A percentile compares a stretch with the other conserved stretches of the same genome.
These are phyloP conservation scores for Gallinago nigripennis DNA, from an alignment of 2,797 vertebrate species.

Conservation along the genomic window DNA sequence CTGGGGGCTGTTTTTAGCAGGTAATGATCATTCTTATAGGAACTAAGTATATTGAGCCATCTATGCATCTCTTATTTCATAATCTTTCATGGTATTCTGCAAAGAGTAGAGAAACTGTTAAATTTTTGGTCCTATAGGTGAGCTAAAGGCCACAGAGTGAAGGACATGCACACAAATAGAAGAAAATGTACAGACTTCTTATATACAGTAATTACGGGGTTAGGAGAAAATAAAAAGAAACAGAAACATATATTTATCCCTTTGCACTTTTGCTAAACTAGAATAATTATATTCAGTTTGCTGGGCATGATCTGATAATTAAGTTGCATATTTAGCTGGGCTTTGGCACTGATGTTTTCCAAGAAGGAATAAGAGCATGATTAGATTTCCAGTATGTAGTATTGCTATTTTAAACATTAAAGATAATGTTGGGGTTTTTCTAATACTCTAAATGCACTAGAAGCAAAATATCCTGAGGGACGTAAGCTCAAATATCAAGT, in stretches of 20 bases:
- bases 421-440: not conserved
- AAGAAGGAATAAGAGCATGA: not conserved
- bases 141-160: not conserved
- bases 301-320: not conserved
- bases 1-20: not conserved
- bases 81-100: not conserved
- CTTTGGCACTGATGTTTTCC: not conserved
- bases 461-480: slow-evolving; percentile 10
- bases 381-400: not conserved
- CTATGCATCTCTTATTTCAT: slow-evolving; percentile 20
- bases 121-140: not conserved
- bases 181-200: not conserved
- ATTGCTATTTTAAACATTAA: slow-evolving; percentile 40
- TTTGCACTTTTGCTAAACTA: not conserved
- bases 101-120: not conserved
- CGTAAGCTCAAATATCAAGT: not conserved
- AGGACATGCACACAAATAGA: not conserved
- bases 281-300: not conserved
- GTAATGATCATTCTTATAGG: not conserved
- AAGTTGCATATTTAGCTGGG: slow-evolving; percentile 1
- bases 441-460: not conserved
- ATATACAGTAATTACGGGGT: not conserved
- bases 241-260: not conserved
- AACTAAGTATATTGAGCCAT: not conserved
- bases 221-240: not conserved